Conservation (phyloP, 2,113 vertebrate genomes). For the Alectura lathami region DNA sequence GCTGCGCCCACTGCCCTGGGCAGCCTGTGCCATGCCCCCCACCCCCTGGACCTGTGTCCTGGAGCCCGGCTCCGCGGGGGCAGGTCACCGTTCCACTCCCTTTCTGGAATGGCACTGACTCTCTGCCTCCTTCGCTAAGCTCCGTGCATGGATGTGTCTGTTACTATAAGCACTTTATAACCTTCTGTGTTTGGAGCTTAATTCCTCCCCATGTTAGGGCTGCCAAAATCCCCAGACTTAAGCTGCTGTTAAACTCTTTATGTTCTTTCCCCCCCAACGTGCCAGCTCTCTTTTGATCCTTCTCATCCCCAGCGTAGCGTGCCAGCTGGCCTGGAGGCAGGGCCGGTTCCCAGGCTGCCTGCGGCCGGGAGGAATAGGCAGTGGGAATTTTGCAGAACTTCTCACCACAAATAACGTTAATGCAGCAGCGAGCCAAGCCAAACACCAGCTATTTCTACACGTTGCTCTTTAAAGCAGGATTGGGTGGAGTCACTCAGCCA, state of each 20-base stretch:
- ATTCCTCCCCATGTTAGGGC: background rate
- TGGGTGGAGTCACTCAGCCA: background rate
- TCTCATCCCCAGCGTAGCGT: background rate
- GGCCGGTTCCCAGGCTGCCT: background rate
- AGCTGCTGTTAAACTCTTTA: constrained; percentile 20
- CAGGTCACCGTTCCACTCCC: background rate
- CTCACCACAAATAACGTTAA: background rate
- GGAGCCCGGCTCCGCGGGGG: background rate
- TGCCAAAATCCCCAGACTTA: constrained; percentile 17
- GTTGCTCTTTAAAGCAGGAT: background rate
- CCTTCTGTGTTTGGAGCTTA: constrained; percentile 36
- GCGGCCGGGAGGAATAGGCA: background rate
- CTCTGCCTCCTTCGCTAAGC: background rate
- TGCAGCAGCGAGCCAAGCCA: background rate
- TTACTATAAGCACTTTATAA: constrained; percentile 41
- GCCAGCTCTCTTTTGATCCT: constrained; percentile 1
- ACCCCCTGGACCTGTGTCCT: too few relatives aligned
- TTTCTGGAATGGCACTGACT: background rate
- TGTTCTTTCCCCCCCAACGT: background rate
- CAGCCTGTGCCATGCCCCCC: background rate
- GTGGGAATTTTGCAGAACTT: background rate
- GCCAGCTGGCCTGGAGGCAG: background rate
- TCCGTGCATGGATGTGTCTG: background rate
- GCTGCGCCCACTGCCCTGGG: too few relatives aligned
- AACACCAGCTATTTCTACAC: background rate